Evolutionary conservation across 2,888 invertebrate genomes (phyloP), one percentile per base, ranked within the genome.

Genomic region (Euphydryas editha): DNA sequence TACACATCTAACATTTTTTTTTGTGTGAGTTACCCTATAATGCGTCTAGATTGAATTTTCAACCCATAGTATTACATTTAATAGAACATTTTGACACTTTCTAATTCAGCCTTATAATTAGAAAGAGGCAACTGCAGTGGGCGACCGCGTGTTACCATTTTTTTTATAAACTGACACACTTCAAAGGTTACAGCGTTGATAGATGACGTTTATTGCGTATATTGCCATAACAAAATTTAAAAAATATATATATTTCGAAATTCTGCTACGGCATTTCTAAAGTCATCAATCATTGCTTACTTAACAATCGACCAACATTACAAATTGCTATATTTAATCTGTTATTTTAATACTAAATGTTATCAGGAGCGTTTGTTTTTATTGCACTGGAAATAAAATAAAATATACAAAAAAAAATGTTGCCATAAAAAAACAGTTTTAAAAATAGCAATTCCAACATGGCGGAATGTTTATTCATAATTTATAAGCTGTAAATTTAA

Each of bases 101-200:
- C 92, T 90, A 91, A 92, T 85, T 86, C 92, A 92, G 92, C 92
- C 92, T 92, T 91, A 84, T 78, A 85, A 90, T 92, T 90, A 92
- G 92, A 92, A 92, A 92, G 88, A 83, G 85, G 81, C 84, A 85
- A 84, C 73, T 72, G 79, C 75, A 68, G 77, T 74, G 83, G 86
- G 87, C 89, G 88, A 86, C 75, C 87, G 87, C 88, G 84, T 72
- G 60, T 60, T 63, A 62, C 66, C 58, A 59, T 65, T 59, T 59
- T 68, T 65, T 47, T 59, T 59, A 65, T 70, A 44, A 47, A 67
- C 65, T 57, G 62, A 64, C 57, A 71, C 66, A 70, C 66, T 65
- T 66, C 47, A 30, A 65, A 67, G 37, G 47, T 51, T 30, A 24
- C 49, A 44, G 64, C 59, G 58, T 47, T 51, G 54, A 65, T 21